Percentiles rank a stretch among this genome's conserved stretches.
These are phyloP conservation scores for Proteles cristata DNA, from an alignment of 2,113 vertebrate species.

Conservation along the genomic window DNA sequence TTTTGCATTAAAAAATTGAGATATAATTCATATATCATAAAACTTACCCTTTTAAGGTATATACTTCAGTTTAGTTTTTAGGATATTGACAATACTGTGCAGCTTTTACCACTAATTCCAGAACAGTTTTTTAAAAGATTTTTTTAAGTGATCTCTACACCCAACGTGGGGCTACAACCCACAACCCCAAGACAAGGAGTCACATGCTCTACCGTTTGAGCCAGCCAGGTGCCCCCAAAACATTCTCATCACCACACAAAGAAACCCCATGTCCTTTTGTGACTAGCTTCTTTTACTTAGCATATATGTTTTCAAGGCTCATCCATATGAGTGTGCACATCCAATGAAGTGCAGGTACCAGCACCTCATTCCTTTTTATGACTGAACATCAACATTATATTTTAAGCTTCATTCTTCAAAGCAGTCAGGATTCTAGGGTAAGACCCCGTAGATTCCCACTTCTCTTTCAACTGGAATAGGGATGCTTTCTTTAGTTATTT, in stretches of 20 bases:
- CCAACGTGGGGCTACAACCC: no score
- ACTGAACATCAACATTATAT: background rate
- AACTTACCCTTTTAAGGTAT: background rate
- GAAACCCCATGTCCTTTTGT: background rate
- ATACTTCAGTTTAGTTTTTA: background rate
- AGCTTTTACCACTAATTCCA: constrained; percentile 6
- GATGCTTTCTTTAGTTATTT: constrained; percentile 11
- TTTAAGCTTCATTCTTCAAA: constrained; percentile 50
- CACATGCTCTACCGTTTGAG: no score
- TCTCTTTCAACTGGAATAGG: background rate
- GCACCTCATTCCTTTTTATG: constrained; percentile 20
- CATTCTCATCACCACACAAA: background rate
- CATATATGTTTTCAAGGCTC: background rate
- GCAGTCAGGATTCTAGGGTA: background rate
- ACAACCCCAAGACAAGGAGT: no score
- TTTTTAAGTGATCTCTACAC: no score
- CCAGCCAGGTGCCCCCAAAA: background rate
- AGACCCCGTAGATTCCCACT: background rate
- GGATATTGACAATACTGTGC: background rate
- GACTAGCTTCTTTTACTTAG: background rate
- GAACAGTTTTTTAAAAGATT: background rate
- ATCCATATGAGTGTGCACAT: background rate
- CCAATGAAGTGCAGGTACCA: background rate
- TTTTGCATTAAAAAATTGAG: constrained; percentile 7
- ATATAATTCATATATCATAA: background rate